These are phyloP conservation scores for Arvicanthis niloticus DNA, from an alignment of 2,113 vertebrate species.

Conservation along the genomic window DNA sequence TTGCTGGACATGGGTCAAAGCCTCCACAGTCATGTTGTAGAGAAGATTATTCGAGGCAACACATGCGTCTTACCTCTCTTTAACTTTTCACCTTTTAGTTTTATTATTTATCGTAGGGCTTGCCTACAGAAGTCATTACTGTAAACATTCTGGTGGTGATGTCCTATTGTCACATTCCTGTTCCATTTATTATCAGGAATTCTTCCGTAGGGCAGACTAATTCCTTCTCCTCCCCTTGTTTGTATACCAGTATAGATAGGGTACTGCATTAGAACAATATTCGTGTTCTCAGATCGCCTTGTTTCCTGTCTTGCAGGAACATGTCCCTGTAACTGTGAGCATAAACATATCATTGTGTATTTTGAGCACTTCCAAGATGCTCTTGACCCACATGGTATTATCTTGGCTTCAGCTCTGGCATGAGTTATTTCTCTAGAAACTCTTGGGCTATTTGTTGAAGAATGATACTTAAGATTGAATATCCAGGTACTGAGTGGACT, in stretches of 20 bases:
- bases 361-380: not conserved
- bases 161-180: conserved; percentile 21
- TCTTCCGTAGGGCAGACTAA: conserved; percentile 37
- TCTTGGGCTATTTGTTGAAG: not conserved
- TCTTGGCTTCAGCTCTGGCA: not conserved
- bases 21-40: not conserved
- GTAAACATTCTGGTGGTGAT: not conserved
- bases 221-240: not conserved
- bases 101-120: conserved; percentile 49
- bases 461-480: conserved; percentile 31
- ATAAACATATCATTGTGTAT: not conserved
- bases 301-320: not conserved
- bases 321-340: not conserved
- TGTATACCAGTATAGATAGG: not conserved
- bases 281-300: not conserved
- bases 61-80: conserved; percentile 37
- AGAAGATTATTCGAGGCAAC: conserved; percentile 23
- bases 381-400: not conserved
- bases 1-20: conserved; percentile 19
- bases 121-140: not conserved
- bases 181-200: conserved; percentile 22
- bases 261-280: not conserved
- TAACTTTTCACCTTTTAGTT: conserved; percentile 38
- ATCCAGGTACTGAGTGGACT: not conserved
- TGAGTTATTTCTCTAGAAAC: not conserved